Evolutionary conservation across 2,113 vertebrate species (phyloP), one percentile per base, ranked within the genome.

Genomic region (Vireo altiloquus): DNA sequence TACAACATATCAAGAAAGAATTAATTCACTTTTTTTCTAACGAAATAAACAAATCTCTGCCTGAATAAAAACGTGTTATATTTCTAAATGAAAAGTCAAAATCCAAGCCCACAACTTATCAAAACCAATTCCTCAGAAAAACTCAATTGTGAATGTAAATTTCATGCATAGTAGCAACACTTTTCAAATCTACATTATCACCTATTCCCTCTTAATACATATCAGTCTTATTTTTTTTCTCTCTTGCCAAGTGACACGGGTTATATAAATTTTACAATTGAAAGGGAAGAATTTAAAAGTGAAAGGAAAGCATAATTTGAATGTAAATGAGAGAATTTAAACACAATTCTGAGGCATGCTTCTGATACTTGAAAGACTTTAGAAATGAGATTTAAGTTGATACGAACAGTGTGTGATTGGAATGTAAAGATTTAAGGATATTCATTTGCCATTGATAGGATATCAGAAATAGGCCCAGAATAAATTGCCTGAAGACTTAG

Each of bases 321-420:
- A 90, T 94, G 42, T 76, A 95, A 95, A 96, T 92, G 30, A 87
- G 40, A 37, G 23, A 50, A 78, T 96, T 95, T 89, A 87, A 96
- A 79, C 70, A 75, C 27, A 61, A 47, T 89, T 88, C 61, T 85
- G 27, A 71, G 17, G n/a, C 33, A 83, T 74, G 35, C 3, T 70
- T 82, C 42, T 81, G 25, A 39, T 54, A 94, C 57, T 53, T 96
- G 57, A 95, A 96, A 79, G 61, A 54, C 7, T 77, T 60, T 42
- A 46, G 40, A 76, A 93, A 96, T 79, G 23, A 86, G 17, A 13
- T 91, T 90, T 79, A 81, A 68, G 9, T 81, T 93, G 39, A 59
- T 86, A 65, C 8, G 49, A 92, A 87, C 33, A 83, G 30, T 10
- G n/a, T 61, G 52, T 81, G 61, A 76, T 28, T 87, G n/a, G 50